phyloP scores from a whole-genome alignment of 2,797 vertebrate genomes.

The Acestrorhynchus altus region DNA sequence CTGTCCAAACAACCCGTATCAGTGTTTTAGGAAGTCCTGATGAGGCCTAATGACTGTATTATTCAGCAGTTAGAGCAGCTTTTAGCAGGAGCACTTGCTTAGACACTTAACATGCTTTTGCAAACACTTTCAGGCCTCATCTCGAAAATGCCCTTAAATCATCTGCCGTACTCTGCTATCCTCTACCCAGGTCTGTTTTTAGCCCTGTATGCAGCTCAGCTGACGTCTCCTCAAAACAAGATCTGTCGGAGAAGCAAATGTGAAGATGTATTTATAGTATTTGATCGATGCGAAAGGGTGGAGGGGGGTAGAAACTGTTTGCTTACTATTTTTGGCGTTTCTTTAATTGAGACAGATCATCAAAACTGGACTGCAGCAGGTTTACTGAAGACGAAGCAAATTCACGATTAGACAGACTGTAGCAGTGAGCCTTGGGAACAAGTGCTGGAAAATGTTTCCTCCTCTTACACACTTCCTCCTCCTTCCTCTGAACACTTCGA shows the following conservation, averaged over 20 bases:
- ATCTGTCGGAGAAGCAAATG: constrained; percentile 39
- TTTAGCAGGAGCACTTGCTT: neutral
- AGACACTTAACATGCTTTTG: constrained; percentile 4
- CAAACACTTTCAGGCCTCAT: constrained; percentile 4
- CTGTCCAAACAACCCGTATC: constrained; percentile 13
- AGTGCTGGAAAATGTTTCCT: constrained; percentile 62
- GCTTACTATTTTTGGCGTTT: constrained; percentile 32
- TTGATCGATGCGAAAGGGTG: constrained; percentile 18
- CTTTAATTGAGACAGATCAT: constrained; percentile 36
- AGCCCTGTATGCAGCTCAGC: constrained; percentile 25
- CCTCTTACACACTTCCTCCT: constrained; percentile 63
- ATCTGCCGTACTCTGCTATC: constrained; percentile 6
- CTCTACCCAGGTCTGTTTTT: constrained; percentile 55
- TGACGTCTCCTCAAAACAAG: constrained; percentile 23
- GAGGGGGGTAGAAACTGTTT: neutral
- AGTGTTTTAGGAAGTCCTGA: constrained; percentile 17
- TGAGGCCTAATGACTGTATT: neutral
- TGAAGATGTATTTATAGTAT: constrained; percentile 42
- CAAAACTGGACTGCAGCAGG: constrained; percentile 26
- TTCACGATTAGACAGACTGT: neutral
- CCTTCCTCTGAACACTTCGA: constrained; percentile 58
- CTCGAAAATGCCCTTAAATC: constrained; percentile 31
- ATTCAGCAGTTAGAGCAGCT: constrained; percentile 23
- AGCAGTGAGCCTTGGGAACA: constrained; percentile 33
- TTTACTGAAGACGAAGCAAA: neutral